Conservation (phyloP, 2,797 vertebrate genomes). For the Erpetoichthys calabaricus region DNA sequence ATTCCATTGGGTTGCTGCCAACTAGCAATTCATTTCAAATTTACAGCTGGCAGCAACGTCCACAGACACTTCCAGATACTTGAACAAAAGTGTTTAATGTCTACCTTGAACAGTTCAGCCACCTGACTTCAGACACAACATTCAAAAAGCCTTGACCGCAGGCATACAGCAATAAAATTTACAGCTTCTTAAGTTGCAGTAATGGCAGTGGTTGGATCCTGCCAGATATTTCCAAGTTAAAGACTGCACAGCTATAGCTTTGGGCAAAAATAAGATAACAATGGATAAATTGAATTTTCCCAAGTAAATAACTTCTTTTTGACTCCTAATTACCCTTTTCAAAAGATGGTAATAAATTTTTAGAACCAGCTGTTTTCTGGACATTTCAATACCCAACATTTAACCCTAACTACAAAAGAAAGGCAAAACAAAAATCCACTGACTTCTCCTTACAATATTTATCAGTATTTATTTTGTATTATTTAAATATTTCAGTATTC, state of each 20-base stretch:
- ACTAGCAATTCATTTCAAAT: conserved; percentile 46
- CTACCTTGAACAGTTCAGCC: conserved; percentile 54
- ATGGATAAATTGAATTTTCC: conserved; percentile 20
- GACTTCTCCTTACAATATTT: too few species aligned
- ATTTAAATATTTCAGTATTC: too few species aligned
- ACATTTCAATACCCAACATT: conserved; percentile 6
- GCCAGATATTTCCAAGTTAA: conserved; percentile 23
- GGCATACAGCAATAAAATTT: conserved; percentile 55
- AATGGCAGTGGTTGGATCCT: conserved; percentile 32
- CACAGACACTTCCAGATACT: conserved; percentile 50
- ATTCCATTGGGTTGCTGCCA: conserved; percentile 46
- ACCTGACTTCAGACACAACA: conserved; percentile 57
- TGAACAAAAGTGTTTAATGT: conserved; percentile 41
- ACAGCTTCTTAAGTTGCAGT: conserved; percentile 41
- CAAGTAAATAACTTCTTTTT: conserved; percentile 20
- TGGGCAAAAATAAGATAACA: conserved; percentile 23
- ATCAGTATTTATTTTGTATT: too few species aligned
- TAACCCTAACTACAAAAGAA: neutral
- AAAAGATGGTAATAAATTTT: conserved; percentile 23
- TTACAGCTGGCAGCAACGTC: conserved; percentile 50
- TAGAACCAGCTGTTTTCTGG: conserved; percentile 15
- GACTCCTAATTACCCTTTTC: conserved; percentile 27
- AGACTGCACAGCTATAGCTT: conserved; percentile 12
- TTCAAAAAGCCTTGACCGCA: conserved; percentile 45
- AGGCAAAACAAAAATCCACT: too few species aligned